These are phyloP conservation scores for Isichthys henryi DNA, from an alignment of 2,113 vertebrate species.

Conservation along the genomic window DNA sequence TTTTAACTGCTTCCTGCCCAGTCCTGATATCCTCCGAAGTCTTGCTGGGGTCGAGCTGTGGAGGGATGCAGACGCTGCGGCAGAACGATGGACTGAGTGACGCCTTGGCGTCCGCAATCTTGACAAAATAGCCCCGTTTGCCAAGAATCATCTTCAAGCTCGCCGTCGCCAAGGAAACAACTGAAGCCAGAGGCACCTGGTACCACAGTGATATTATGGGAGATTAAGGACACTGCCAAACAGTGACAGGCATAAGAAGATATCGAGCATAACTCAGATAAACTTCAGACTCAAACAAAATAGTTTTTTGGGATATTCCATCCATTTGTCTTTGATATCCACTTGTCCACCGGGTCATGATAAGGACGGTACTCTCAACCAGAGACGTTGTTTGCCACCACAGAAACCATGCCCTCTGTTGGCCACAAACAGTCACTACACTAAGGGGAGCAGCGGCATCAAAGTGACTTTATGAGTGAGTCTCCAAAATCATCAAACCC, in stretches of 20 bases:
- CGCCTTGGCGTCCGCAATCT: slow-evolving; percentile 31
- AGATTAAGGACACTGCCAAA: not conserved
- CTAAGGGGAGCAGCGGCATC: not conserved
- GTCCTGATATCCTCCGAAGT: not conserved
- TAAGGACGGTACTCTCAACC: not conserved
- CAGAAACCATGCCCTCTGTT: not conserved
- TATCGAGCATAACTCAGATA: not conserved
- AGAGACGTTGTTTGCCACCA: not conserved
- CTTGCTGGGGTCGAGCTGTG: not conserved
- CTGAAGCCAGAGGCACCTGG: not conserved
- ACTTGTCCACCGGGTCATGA: not conserved
- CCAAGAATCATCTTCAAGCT: not conserved
- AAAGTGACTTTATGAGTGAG: not conserved
- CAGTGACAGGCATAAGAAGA: not conserved
- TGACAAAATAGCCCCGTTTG: not conserved
- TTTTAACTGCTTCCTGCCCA: not conserved
- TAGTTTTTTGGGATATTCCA: not conserved
- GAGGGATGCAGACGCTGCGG: not conserved
- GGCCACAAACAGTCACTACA: not conserved
- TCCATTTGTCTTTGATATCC: not conserved
- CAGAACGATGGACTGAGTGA: not conserved
- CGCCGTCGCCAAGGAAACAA: slow-evolving; percentile 16
- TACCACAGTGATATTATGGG: not conserved
- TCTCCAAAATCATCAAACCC: not conserved
- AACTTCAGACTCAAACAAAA: not conserved